Evolutionary conservation across 2,888 invertebrate genomes (phyloP), one percentile per base, ranked within the genome.

Genomic region (Scaptomyza parva): DNA sequence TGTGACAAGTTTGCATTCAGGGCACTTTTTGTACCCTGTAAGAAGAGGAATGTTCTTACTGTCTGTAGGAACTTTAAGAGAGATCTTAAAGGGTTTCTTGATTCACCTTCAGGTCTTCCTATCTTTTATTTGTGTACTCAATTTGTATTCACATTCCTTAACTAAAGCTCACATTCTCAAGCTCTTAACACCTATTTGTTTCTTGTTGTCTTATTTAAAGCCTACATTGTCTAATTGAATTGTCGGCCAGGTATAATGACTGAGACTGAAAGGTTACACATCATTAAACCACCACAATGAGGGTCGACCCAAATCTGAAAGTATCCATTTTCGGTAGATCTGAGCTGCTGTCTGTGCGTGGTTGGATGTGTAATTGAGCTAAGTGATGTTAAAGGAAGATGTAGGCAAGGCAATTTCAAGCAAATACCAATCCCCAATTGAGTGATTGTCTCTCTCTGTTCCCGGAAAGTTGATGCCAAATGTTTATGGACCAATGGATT

Each of bases 211-310:
- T 12, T 44, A 41, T 50, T 44, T 52, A 43, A 76, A 40, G 41
- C 59, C 28, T 33, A n/a, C 9, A 35, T 30, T 53, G 35, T 45
- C 58, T 73, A 62, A 70, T 71, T 71, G 52, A 72, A 72, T 71
- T 72, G 63, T 44, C 48, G 2, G 57, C 8, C 67, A 68, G 54
- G 50, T 69, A 59, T 65, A 76, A 76, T 76, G 69, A 47, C 43
- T n/a, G n/a, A 39, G 58, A 35, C 59, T 62, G 59, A 76, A 76
- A 72, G 72, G 75, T 62, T 72, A 35, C 61, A 72, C 76, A 59
- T 69, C 75, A 76, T 76, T 76, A 57, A 59, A 24, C 20, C 8
- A n/a, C 17, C 18, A 37, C 17, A 33, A 53, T 30, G 50, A 28
- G 54, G 26, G 35, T 48, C 26, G 24, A 4, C 24, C 44, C 20